phyloP scores from a whole-genome alignment of 35 echinoderm and acorn worm species.

The Heliocidaris tuberculata region DNA sequence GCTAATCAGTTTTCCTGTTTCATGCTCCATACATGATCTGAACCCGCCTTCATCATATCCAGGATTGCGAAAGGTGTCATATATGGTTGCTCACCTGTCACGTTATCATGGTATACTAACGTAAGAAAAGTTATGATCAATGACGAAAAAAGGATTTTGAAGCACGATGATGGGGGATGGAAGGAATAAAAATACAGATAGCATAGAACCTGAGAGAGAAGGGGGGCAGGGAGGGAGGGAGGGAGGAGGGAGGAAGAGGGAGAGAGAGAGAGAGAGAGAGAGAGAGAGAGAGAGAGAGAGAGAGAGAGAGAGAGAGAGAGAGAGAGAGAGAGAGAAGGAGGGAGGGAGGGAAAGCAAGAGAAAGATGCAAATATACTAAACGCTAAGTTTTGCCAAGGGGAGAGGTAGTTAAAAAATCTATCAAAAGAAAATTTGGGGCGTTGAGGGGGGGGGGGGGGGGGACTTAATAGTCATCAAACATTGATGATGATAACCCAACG shows the following conservation, averaged over 20 bases:
- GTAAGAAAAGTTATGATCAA: too few relatives aligned
- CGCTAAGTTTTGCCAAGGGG: too few relatives aligned
- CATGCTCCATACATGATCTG: not conserved
- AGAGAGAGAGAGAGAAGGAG: not conserved
- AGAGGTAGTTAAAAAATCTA: too few relatives aligned
- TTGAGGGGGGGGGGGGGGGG: too few relatives aligned
- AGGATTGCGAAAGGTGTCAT: not conserved
- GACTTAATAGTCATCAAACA: too few relatives aligned
- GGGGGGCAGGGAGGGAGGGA: not conserved
- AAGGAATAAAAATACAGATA: too few relatives aligned
- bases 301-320: not conserved
- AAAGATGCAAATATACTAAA: not conserved
- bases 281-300: not conserved
- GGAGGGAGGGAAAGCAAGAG: not conserved
- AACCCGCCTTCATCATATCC: not conserved
- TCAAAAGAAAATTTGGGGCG: too few relatives aligned
- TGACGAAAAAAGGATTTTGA: too few relatives aligned
- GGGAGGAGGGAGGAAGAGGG: not conserved
- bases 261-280: not conserved
- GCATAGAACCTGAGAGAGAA: too few relatives aligned
- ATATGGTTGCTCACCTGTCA: not conserved
- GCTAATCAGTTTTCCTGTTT: not conserved
- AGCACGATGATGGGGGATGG: too few relatives aligned
- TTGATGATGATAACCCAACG: too few relatives aligned
- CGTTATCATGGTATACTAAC: too few relatives aligned